Evolutionary conservation across 2,113 vertebrate species (phyloP).

Genomic region (Puffinus mauretanicus): DNA sequence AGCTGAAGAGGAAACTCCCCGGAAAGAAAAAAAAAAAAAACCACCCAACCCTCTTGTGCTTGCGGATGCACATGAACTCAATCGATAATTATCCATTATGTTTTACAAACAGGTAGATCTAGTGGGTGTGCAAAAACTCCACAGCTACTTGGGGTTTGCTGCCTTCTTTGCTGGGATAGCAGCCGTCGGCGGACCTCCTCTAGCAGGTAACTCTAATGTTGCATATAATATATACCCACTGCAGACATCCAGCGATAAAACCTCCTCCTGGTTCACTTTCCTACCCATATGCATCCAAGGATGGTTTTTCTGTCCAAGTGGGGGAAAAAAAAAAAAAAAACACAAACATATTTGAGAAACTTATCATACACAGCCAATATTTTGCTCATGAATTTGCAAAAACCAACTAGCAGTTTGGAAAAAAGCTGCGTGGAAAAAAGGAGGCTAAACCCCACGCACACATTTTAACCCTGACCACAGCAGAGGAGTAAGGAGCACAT

Average conservation of each 20-base stretch:
- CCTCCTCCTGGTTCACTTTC: background rate
- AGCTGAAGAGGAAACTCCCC: background rate
- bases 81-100: background rate
- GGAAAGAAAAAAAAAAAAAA: too few relatives aligned
- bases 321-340: background rate
- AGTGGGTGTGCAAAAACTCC: constrained; percentile 78
- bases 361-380: background rate
- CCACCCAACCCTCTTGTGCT: too few relatives aligned
- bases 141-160: constrained; percentile 87
- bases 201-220: constrained; percentile 79
- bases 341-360: background rate
- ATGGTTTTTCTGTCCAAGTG: background rate
- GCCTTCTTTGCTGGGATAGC: constrained; percentile 88
- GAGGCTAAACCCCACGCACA: background rate
- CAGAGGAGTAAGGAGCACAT: fast-evolving
- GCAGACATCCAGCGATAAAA: background rate
- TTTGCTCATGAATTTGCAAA: background rate
- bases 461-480: background rate
- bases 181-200: constrained; percentile 85
- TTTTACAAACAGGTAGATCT: constrained; percentile 83
- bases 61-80: fast-evolving
- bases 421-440: background rate
- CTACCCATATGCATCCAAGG: background rate
- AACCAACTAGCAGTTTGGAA: background rate
- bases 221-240: fast-evolving